phyloP scores from a whole-genome alignment of 2,888 invertebrate genomes.

The Campaea margaritaria region DNA sequence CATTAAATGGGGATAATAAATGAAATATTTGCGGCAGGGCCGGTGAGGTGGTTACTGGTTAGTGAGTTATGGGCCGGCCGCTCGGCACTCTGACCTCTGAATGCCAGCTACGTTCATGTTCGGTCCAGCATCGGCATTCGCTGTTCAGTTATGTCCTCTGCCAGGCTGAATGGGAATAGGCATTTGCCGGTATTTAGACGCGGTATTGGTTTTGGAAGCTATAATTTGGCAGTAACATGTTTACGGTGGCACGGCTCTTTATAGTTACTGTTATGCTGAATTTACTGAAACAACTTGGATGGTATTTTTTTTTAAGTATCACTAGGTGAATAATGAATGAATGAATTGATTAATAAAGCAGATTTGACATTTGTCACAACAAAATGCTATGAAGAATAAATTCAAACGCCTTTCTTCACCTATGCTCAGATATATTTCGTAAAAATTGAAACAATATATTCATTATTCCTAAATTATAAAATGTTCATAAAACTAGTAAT shows the following conservation, averaged over 20 bases:
- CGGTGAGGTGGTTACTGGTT: slow-evolving; percentile 49
- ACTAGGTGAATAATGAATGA: too few relatives aligned
- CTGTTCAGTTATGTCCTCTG: slow-evolving; percentile 40
- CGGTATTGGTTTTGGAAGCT: slow-evolving; percentile 18
- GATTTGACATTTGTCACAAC: too few relatives aligned
- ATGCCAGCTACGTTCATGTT: slow-evolving; percentile 60
- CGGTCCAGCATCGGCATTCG: slow-evolving; percentile 57
- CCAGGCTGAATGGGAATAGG: slow-evolving; percentile 40
- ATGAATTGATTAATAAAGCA: too few relatives aligned
- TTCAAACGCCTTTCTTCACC: too few relatives aligned
- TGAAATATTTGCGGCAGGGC: slow-evolving; percentile 45
- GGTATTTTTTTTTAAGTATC: too few relatives aligned
- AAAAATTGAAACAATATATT: too few relatives aligned
- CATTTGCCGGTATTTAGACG: slow-evolving; percentile 44
- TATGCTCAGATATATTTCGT: too few relatives aligned
- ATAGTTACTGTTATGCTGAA: too few relatives aligned
- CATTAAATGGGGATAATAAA: slow-evolving; percentile 23
- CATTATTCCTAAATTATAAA: too few relatives aligned
- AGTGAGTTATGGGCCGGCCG: slow-evolving; percentile 52
- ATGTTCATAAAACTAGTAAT: too few relatives aligned
- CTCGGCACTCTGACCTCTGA: slow-evolving; percentile 63
- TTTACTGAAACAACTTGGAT: too few relatives aligned
- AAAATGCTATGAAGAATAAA: too few relatives aligned
- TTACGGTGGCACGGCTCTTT: slow-evolving; percentile 23
- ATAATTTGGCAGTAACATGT: slow-evolving; percentile 24